Base-by-base conservation (phyloP, 2,113 vertebrate genomes). In the Datnioides undecimradiatus region DNA sequence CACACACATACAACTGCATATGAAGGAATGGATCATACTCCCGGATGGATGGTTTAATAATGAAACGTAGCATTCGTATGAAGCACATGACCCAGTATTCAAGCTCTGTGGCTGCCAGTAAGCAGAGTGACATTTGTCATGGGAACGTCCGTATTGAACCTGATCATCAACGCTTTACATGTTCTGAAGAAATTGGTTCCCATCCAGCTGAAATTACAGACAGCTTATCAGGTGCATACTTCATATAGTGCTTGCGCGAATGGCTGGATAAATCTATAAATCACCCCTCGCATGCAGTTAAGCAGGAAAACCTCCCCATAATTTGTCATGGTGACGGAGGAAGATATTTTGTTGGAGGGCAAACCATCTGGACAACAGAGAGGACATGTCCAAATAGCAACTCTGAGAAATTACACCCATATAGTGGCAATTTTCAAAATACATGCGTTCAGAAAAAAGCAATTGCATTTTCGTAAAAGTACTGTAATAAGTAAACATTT, bases 141-240 rank as follows among this genome's bases (percentile, higher is more conserved):
- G 43, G 58, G 43, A 57, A 29, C 17, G 52, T 72, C 67, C 55
- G 13, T 33, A 62, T 43, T 74, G 49, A 76, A 75, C 45, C 40
- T 60, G 71, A 88, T 91, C 83, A 82, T 64, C 13, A 14, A 40
- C 9, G 43, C 71, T 79, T 87, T 69, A 68, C 69, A 77, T 87
- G 78, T 73, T 68, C 65, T 40, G 25, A 62, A 79, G 63, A 90
- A 92, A 87, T 81, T 82, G 77, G 75, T 86, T 90, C 76, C 51
- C 45, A 49, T 70, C 66, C 68, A 63, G 51, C 74, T 84, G 85
- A 87, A 79, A 87, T 90, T 86, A 71, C 67, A 79, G 83, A 71
- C 79, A 73, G 66, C 49, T 80, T 83, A 86, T 81, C 73, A 60
- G 72, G 73, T 55, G 73, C 71, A 87, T 83, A 66, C 69, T 66